Conservation (phyloP, 2,797 vertebrate species). For the Scomberomorus guttatus region DNA sequence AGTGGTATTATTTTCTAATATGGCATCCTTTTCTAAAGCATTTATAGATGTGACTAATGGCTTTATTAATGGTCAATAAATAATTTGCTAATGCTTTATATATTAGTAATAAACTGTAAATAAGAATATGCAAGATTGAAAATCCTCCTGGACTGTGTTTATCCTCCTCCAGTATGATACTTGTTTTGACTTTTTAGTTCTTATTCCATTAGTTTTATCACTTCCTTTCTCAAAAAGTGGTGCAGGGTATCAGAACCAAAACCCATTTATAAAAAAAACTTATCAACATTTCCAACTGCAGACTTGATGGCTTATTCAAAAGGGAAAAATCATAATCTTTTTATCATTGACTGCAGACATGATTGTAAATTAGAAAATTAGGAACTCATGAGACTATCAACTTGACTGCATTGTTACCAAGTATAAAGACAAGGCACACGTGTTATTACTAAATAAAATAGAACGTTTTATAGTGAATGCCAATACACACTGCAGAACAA, state of each 20-base stretch:
- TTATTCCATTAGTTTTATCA: not conserved
- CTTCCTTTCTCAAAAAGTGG: not conserved
- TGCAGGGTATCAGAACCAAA: slow-evolving; percentile 3
- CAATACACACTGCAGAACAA: not conserved
- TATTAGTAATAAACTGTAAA: no score
- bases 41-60: not conserved
- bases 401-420: not conserved
- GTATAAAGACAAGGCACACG: not conserved
- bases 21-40: not conserved
- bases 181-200: not conserved
- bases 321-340: no score
- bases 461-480: not conserved
- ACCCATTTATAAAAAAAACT: no score
- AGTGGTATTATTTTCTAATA: not conserved
- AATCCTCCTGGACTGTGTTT: no score
- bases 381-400: not conserved
- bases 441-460: not conserved
- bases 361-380: not conserved
- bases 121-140: no score
- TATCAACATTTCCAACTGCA: no score
- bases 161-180: not conserved
- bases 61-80: not conserved
- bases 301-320: no score
- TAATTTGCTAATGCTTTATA: no score
- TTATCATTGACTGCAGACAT: not conserved